Percentiles rank a stretch among this genome's conserved stretches.
Conservation (phyloP, 1,140 invertebrate species). For the Micrasema minimum region DNA sequence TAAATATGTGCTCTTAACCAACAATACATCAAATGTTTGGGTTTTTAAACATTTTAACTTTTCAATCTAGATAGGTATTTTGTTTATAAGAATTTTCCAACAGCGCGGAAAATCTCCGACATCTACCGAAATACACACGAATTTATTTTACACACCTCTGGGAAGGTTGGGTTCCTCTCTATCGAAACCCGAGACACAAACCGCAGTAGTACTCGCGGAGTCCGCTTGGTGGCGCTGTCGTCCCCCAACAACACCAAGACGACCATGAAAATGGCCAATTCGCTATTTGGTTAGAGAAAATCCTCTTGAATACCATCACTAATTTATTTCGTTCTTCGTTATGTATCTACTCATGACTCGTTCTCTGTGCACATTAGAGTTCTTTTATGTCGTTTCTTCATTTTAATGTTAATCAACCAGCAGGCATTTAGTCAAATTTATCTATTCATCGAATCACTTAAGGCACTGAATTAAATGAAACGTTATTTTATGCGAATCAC, state of each 20-base stretch:
- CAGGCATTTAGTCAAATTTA: background rate
- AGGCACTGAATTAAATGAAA: too few relatives aligned
- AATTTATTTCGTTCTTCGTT: slow-evolving; percentile 7
- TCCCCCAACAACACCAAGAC: slow-evolving; percentile 51
- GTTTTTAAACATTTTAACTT: too few relatives aligned
- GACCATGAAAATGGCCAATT: slow-evolving; percentile 53
- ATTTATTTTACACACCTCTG: slow-evolving; percentile 35
- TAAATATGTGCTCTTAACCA: too few relatives aligned
- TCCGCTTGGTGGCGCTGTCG: slow-evolving; percentile 50
- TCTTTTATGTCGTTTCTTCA: slow-evolving; percentile 24
- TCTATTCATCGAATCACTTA: too few relatives aligned
- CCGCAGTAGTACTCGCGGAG: slow-evolving; percentile 49
- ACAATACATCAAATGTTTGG: too few relatives aligned
- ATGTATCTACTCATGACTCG: slow-evolving; percentile 2
- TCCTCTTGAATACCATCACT: slow-evolving; percentile 29
- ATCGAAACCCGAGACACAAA: slow-evolving; percentile 53
- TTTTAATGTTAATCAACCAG: background rate
- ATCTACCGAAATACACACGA: slow-evolving; percentile 4
- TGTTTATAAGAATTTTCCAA: too few relatives aligned
- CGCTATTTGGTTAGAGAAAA: slow-evolving; percentile 25
- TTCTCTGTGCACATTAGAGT: background rate
- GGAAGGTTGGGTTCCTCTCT: slow-evolving; percentile 34
- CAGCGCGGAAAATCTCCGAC: too few relatives aligned
- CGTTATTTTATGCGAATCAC: too few relatives aligned
- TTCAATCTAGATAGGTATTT: too few relatives aligned